These are phyloP conservation scores for Aphelenchoides avenae DNA, from an alignment of 1,140 invertebrate species.

Conservation along the genomic window DNA sequence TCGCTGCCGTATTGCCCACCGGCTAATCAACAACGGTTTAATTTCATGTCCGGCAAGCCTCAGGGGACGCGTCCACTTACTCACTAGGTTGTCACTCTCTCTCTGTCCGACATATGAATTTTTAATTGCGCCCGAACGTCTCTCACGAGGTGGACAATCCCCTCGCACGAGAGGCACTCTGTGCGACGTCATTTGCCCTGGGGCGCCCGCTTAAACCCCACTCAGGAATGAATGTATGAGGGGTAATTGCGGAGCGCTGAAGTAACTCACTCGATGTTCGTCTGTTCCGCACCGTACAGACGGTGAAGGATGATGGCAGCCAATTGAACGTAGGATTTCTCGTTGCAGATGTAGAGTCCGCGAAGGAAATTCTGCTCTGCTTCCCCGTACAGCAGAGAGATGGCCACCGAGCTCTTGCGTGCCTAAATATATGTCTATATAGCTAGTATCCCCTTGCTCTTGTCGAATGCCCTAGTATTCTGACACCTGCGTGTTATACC, in stretches of 20 bases:
- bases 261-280: slow-evolving; percentile 26
- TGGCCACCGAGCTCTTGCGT: slow-evolving; percentile 18
- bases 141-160: not conserved
- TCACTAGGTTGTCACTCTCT: too few relatives aligned
- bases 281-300: slow-evolving; percentile 24
- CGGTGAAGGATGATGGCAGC: slow-evolving; percentile 32
- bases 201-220: not conserved
- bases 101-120: not conserved
- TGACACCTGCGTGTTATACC: slow-evolving; percentile 5
- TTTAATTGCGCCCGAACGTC: not conserved
- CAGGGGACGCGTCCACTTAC: too few relatives aligned
- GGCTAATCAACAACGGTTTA: too few relatives aligned
- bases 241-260: too few relatives aligned
- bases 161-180: not conserved
- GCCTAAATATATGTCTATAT: slow-evolving; percentile 31
- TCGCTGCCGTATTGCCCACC: too few relatives aligned
- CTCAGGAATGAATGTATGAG: slow-evolving; percentile 1
- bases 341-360: slow-evolving; percentile 35
- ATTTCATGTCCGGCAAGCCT: too few relatives aligned
- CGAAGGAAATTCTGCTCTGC: slow-evolving; percentile 35
- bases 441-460: not conserved
- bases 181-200: not conserved
- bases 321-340: slow-evolving; percentile 34
- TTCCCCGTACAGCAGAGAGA: slow-evolving; percentile 36
- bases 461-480: not conserved